Percentiles rank a stretch among this genome's conserved stretches.
phyloP scores from a whole-genome alignment of 2,888 invertebrate genomes.

The Ormyrus labotus region DNA sequence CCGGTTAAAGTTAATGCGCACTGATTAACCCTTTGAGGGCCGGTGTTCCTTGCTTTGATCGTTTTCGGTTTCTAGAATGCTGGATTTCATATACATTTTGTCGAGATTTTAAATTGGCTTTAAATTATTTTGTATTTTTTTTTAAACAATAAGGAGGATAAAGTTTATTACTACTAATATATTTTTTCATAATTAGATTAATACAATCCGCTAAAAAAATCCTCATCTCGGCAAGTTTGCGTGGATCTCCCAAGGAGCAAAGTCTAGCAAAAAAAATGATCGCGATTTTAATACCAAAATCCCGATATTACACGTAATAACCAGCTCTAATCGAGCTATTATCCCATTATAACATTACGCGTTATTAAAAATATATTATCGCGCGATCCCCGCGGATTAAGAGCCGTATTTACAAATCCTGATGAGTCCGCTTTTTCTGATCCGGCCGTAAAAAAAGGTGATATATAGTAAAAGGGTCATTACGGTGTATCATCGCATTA shows the following conservation, averaged over 20 bases:
- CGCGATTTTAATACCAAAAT: no score
- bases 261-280: no score
- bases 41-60: background rate
- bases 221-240: no score
- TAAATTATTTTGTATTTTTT: background rate
- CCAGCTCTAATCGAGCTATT: background rate
- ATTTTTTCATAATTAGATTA: no score
- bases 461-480: slow-evolving; percentile 28
- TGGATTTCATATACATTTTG: background rate
- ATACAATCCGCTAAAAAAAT: no score
- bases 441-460: background rate
- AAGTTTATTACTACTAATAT: no score
- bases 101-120: background rate
- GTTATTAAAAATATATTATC: background rate
- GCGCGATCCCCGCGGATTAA: background rate
- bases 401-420: background rate
- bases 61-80: no score
- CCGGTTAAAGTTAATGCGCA: slow-evolving; percentile 36
- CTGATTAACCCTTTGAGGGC: slow-evolving; percentile 27
- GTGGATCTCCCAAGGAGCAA: no score
- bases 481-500: slow-evolving; percentile 22
- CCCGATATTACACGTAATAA: no score
- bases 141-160: no score
- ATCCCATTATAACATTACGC: background rate
- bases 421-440: background rate